Percentiles rank a stretch among this genome's conserved stretches.
phyloP scores from a whole-genome alignment of 1,140 invertebrate genomes.

The Hyposmocoma kahamanoa region DNA sequence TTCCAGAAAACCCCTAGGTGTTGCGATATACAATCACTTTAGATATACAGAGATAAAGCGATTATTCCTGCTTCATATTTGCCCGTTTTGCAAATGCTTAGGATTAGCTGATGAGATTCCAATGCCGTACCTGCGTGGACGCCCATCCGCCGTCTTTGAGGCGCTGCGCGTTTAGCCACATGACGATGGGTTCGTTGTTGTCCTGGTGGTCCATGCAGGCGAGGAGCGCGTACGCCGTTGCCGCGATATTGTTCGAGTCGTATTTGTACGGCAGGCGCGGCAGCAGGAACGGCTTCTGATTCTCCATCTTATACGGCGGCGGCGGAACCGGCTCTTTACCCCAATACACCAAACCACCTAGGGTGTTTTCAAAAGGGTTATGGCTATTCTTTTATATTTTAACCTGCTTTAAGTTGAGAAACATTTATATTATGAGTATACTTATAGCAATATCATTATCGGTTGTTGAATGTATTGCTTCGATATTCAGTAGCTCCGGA shows the following conservation, averaged over 20 bases:
- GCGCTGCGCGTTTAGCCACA: slow-evolving; percentile 94
- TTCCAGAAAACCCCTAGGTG: no score
- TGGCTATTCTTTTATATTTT: no score
- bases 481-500: no score
- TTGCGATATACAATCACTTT: no score
- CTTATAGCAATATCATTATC: no score
- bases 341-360: slow-evolving; percentile 89
- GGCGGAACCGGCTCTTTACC: slow-evolving; percentile 83
- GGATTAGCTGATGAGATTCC: not conserved
- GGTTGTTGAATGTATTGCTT: no score
- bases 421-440: no score
- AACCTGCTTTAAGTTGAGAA: no score
- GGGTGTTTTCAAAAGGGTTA: no score
- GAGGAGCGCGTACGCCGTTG: slow-evolving; percentile 93
- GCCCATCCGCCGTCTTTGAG: slow-evolving; percentile 95
- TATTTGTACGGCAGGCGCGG: slow-evolving; percentile 90
- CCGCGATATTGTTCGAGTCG: slow-evolving; percentile 93
- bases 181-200: slow-evolving; percentile 88
- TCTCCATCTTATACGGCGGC: slow-evolving; percentile 89
- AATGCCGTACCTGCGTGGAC: slow-evolving; percentile 83
- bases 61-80: no score
- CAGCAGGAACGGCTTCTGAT: slow-evolving; percentile 92
- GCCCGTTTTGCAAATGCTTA: no score
- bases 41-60: no score
- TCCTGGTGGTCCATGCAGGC: slow-evolving; percentile 90